Conservation (phyloP, 2,113 vertebrate genomes). For the Meles meles region DNA sequence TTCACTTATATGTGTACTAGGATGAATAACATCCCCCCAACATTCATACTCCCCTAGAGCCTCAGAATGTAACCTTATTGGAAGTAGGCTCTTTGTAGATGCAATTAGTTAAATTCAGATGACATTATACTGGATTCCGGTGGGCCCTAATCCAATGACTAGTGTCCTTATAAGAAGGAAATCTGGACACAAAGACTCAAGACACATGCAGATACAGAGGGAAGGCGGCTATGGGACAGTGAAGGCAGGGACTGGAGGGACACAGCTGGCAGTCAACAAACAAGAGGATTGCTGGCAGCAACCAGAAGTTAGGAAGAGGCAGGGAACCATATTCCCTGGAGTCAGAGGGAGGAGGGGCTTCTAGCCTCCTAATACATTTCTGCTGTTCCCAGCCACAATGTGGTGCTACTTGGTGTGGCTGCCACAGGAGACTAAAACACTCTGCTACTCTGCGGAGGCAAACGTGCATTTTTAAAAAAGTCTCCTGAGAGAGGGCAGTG, state of each 20-base stretch:
- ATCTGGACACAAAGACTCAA: background rate
- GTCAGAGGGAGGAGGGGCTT: background rate
- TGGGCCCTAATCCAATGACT: background rate
- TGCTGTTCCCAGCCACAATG: background rate
- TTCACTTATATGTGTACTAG: background rate
- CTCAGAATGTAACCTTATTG: background rate
- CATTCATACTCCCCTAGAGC: background rate
- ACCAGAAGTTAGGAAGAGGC: background rate
- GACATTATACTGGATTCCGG: background rate
- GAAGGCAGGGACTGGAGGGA: background rate
- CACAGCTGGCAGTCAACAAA: background rate
- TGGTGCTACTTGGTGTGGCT: background rate
- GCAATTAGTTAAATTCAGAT: background rate
- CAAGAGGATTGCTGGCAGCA: background rate
- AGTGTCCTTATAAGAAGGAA: background rate
- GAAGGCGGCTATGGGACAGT: background rate
- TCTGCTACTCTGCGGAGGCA: background rate
- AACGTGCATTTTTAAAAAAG: background rate
- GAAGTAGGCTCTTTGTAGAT: background rate
- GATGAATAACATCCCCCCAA: background rate
- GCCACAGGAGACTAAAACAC: background rate
- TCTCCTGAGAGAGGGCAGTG: background rate
- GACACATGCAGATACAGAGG: background rate
- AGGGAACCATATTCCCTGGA: background rate
- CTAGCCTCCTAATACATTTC: background rate